Percentiles rank a stretch among this genome's conserved stretches.
These are phyloP conservation scores for Periophthalmus modestus DNA, from an alignment of 2,113 vertebrate genomes.

Conservation along the genomic window DNA sequence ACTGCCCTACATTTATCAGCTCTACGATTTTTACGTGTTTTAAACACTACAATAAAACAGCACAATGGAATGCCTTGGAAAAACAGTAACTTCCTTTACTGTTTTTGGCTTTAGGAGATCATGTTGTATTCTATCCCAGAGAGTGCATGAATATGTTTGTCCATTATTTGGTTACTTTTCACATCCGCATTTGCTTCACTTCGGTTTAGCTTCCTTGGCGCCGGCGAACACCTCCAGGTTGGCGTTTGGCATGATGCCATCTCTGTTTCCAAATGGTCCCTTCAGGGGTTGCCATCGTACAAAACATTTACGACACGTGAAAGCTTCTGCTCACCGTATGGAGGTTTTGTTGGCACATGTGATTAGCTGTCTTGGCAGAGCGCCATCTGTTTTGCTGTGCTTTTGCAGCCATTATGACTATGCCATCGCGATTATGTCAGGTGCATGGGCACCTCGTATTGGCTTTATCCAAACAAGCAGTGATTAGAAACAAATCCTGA, in stretches of 20 bases:
- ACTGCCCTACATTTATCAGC: constrained; percentile 43
- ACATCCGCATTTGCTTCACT: constrained; percentile 19
- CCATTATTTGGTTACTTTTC: constrained; percentile 34
- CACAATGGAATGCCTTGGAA: constrained; percentile 13
- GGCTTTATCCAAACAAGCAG: constrained; percentile 65
- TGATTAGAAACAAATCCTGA: constrained; percentile 59
- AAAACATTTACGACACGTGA: constrained; percentile 52
- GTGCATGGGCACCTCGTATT: constrained; percentile 56
- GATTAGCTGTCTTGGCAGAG: constrained; percentile 59
- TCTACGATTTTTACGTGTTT: constrained; percentile 37
- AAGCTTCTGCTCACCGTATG: constrained; percentile 54
- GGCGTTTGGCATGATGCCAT: constrained; percentile 69
- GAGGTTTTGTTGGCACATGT: constrained; percentile 52
- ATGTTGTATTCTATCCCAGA: constrained; percentile 15
- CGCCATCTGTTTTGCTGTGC: constrained; percentile 61
- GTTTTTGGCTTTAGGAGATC: constrained; percentile 54
- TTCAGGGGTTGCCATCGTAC: constrained; percentile 56
- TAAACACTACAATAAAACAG: constrained; percentile 28
- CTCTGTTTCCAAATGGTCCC: constrained; percentile 51
- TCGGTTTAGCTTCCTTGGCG: constrained; percentile 34
- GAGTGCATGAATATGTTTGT: constrained; percentile 24
- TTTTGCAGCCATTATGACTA: constrained; percentile 51
- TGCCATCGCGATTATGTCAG: constrained; percentile 65
- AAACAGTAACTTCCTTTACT: constrained; percentile 30
- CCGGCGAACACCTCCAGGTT: constrained; percentile 32